Percentiles rank a stretch among this genome's conserved stretches.
phyloP scores from a whole-genome alignment of 2,888 invertebrate species.

The Balanococcus diminutus region DNA sequence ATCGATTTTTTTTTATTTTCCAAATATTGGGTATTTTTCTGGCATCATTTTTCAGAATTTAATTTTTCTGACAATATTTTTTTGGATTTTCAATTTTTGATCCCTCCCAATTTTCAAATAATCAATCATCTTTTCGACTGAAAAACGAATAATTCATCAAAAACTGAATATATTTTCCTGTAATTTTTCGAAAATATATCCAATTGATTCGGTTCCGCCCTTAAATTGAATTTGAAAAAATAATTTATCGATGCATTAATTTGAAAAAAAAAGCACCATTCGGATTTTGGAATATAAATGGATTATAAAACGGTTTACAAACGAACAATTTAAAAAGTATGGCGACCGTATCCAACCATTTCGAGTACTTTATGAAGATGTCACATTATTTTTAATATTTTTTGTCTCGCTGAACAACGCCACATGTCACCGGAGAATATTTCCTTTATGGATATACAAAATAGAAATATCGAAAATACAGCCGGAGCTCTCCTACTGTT shows the following conservation, averaged over 20 bases:
- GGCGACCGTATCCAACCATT: neutral
- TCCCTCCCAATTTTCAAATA: too few species aligned
- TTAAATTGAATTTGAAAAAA: neutral
- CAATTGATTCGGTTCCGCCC: neutral
- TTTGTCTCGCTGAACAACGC: neutral
- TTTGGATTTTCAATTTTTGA: too few species aligned
- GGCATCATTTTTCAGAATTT: too few species aligned
- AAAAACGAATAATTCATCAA: too few species aligned
- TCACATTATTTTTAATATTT: conserved; percentile 18
- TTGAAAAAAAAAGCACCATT: neutral
- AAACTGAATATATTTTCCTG: neutral
- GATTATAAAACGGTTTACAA: neutral
- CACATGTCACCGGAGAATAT: conserved; percentile 15
- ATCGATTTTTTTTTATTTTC: too few species aligned
- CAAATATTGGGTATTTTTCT: too few species aligned
- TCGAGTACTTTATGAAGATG: neutral
- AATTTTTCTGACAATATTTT: too few species aligned
- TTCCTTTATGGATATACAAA: neutral
- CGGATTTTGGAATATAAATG: neutral
- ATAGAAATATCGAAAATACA: neutral
- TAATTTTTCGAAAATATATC: neutral
- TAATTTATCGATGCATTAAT: neutral
- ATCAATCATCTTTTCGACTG: too few species aligned
- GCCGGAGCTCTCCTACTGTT: conserved; percentile 17
- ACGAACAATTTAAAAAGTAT: neutral